Conservation (phyloP, 2,113 vertebrate genomes). For the Brachyhypopomus gauderio region DNA sequence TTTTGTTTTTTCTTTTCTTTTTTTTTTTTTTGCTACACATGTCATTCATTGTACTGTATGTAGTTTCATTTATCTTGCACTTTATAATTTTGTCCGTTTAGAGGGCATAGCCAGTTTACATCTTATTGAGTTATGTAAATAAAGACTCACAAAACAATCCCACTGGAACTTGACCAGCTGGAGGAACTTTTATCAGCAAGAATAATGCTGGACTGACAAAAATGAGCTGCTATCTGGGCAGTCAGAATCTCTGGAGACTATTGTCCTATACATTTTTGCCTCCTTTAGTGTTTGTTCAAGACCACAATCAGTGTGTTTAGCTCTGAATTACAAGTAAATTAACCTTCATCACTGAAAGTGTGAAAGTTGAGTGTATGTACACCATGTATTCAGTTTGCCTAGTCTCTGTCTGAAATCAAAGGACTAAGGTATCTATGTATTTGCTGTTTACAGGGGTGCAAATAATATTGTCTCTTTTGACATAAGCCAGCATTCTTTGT, state of each 20-base stretch:
- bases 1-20: conserved; percentile 9
- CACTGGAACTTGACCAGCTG: conserved; percentile 17
- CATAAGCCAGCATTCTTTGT: background rate
- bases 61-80: conserved; percentile 46
- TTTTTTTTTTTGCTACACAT: background rate
- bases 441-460: background rate
- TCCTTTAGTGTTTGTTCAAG: background rate
- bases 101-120: conserved; percentile 34
- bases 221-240: background rate
- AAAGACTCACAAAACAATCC: conserved; percentile 10
- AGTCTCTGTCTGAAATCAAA: background rate
- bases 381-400: background rate
- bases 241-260: background rate
- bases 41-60: conserved; percentile 35
- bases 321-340: background rate
- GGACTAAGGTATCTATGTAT: background rate
- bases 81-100: conserved; percentile 45
- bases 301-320: background rate
- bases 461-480: background rate
- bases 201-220: conserved; percentile 31
- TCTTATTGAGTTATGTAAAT: conserved; percentile 41
- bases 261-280: background rate
- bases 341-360: background rate
- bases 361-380: background rate
- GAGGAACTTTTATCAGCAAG: background rate